A percentile compares a stretch with the other conserved stretches of the same genome.
These are phyloP conservation scores for Blastomussa wellsi DNA, from an alignment of 92 coral and sea anemone genomes.

Conservation along the genomic window DNA sequence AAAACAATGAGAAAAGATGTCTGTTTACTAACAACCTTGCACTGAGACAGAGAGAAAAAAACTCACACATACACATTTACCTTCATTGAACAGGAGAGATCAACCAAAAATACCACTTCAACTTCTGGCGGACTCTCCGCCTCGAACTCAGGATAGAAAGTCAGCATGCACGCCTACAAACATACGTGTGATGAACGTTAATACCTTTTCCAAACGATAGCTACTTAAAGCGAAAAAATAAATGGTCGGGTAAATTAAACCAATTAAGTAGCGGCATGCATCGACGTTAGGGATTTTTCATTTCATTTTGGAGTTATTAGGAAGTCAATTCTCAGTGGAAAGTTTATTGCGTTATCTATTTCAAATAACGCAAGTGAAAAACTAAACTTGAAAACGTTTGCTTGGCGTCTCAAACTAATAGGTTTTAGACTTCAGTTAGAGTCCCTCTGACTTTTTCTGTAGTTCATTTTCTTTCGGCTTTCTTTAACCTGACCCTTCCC, in stretches of 20 bases:
- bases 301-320: neutral
- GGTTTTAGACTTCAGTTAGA: neutral
- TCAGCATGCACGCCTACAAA: conserved; percentile 90
- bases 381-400: neutral
- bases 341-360: neutral
- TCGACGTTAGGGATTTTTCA: neutral
- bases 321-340: neutral
- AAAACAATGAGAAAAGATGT: neutral
- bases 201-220: neutral
- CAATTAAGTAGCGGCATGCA: neutral
- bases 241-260: no score
- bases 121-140: conserved; percentile 69
- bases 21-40: neutral
- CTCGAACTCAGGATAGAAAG: conserved; percentile 96
- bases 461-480: no score
- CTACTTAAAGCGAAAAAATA: no score
- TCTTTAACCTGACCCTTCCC: no score
- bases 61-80: conserved; percentile 24
- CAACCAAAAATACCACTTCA: conserved; percentile 81
- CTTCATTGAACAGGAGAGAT: conserved; percentile 95
- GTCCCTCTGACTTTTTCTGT: no score
- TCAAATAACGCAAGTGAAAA: neutral
- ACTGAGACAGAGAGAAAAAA: neutral
- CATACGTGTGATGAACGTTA: no score
- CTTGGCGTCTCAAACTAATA: neutral